Percentiles rank a stretch among this genome's conserved stretches.
Conservation (phyloP, 2,797 vertebrate genomes). For the Danio kyathit region DNA sequence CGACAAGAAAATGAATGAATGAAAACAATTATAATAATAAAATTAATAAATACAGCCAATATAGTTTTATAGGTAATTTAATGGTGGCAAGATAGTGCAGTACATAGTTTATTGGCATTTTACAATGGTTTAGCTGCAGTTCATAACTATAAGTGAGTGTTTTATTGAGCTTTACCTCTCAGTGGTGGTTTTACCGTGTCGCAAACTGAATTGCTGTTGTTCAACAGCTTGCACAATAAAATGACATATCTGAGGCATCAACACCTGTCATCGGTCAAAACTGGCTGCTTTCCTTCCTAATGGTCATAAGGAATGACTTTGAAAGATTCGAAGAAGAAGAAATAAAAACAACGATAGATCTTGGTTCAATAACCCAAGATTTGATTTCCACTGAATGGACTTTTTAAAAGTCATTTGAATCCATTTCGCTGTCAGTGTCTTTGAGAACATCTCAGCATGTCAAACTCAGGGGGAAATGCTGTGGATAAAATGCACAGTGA, state of each 20-base stretch:
- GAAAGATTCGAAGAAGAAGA: constrained; percentile 63
- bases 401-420: constrained; percentile 65
- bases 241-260: constrained; percentile 50
- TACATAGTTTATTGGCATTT: not conserved
- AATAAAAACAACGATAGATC: constrained; percentile 55
- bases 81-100: not conserved
- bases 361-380: constrained; percentile 69
- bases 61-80: not conserved
- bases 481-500: constrained; percentile 40
- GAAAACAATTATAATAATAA: not conserved
- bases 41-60: not conserved
- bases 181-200: not conserved
- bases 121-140: constrained; percentile 35
- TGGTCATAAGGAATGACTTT: constrained; percentile 66
- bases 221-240: constrained; percentile 60
- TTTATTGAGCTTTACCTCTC: constrained; percentile 14
- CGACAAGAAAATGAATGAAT: too few relatives aligned
- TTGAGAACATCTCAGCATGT: constrained; percentile 56
- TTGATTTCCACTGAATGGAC: constrained; percentile 58
- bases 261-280: constrained; percentile 71
- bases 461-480: constrained; percentile 52
- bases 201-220: constrained; percentile 32
- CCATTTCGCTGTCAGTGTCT: constrained; percentile 64
- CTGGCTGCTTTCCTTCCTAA: constrained; percentile 67
- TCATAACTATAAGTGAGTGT: constrained; percentile 11